Evolutionary conservation across 2,113 vertebrate genomes (phyloP).

Genomic region (Otolemur garnettii): DNA sequence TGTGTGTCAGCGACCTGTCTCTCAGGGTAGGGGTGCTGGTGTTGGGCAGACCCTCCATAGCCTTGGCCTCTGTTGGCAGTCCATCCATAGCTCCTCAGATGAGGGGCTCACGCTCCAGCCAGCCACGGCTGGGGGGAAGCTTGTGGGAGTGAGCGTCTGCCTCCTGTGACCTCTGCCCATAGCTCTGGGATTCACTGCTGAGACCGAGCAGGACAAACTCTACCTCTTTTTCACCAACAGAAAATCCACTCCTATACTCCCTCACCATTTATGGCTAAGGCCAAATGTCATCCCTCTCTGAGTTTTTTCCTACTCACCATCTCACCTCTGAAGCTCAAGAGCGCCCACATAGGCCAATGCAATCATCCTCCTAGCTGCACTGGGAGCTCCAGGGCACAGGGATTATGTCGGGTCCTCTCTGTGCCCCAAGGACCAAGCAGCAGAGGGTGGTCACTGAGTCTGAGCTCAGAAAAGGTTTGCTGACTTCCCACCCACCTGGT

Average conservation of each 20-base stretch:
- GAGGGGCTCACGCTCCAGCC: background rate
- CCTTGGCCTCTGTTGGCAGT: background rate
- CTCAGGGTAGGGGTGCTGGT: background rate
- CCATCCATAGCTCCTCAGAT: background rate
- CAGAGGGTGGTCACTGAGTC: background rate
- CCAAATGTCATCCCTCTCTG: no score
- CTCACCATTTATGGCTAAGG: accelerated
- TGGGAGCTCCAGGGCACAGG: background rate
- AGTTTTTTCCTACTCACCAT: background rate
- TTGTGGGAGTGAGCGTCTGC: background rate
- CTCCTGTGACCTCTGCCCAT: background rate
- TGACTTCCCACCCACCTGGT: background rate
- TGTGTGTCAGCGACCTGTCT: accelerated
- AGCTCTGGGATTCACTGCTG: background rate
- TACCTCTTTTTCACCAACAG: background rate
- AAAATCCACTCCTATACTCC: background rate
- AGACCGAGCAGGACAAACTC: background rate
- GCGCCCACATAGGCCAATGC: background rate
- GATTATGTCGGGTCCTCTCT: background rate
- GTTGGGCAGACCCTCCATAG: background rate
- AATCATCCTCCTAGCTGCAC: accelerated
- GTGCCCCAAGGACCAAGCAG: background rate
- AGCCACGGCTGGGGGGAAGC: background rate
- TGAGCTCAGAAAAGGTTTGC: background rate
- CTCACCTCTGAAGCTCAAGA: background rate